A percentile compares a stretch with the other conserved stretches of the same genome.
Evolutionary conservation across 2,113 vertebrate genomes (phyloP).

Genomic region (Nibea albiflora): DNA sequence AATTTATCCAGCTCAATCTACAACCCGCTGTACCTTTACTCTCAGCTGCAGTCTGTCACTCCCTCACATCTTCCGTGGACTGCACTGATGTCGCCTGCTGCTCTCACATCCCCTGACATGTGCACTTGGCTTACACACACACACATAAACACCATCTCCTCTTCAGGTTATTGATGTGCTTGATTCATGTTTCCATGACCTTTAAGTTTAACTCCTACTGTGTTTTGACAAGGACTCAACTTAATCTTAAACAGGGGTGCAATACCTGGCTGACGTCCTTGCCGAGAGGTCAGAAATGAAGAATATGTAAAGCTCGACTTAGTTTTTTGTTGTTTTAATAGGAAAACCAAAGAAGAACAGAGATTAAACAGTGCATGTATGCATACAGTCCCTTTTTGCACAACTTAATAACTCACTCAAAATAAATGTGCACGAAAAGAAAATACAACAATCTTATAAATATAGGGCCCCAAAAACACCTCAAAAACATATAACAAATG

Average conservation of each 20-base stretch:
- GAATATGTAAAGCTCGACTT: constrained; percentile 42
- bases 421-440: constrained; percentile 61
- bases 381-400: constrained; percentile 67
- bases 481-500: constrained; percentile 69
- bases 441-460: constrained; percentile 75
- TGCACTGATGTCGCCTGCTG: constrained; percentile 14
- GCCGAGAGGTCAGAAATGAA: constrained; percentile 37
- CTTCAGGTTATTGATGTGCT: background rate
- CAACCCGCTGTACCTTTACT: constrained; percentile 9
- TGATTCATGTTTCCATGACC: background rate
- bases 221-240: too few relatives aligned
- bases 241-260: background rate
- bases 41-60: constrained; percentile 31
- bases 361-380: constrained; percentile 67
- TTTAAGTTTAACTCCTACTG: background rate
- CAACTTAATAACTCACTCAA: constrained; percentile 60
- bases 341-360: constrained; percentile 77
- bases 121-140: background rate
- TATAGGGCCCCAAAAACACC: constrained; percentile 57
- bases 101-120: constrained; percentile 12
- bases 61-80: constrained; percentile 4
- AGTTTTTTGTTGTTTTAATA: constrained; percentile 76
- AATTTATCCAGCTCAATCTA: constrained; percentile 1
- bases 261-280: background rate
- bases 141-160: background rate